Evolutionary conservation across 1,140 invertebrate species (phyloP), one percentile per base, ranked within the genome.

Genomic region (Chlorops oryzae): DNA sequence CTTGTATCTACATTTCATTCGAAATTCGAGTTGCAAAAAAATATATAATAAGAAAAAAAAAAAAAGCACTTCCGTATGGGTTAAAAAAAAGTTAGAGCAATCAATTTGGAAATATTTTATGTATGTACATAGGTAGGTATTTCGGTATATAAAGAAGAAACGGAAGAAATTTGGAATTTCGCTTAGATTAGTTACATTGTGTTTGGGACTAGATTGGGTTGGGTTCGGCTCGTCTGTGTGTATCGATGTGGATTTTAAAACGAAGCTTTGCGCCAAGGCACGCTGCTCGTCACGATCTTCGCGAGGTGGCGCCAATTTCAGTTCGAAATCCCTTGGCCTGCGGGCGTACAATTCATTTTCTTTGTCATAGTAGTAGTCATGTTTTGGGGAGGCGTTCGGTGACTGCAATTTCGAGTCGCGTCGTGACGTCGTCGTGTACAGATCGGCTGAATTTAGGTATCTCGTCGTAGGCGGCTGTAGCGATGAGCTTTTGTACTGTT

Each of bases 351-450:
- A 46, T 22, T 72, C 69, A 38, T 69, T 71, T 50, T 72, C 69
- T 58, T 72, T 72, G 56, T 72, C 69, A 47, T 64, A 72, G 64
- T 72, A 72, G 41, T 72, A 72, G 41, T 72, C 69, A 40, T 65
- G 69, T 49, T 69, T 71, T 5, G 52, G 63, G 6, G 28, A 10
- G 9, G 28, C 15, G 9, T 13, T 47, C 20, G 23, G 41, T 35
- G 65, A 67, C 5, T 61, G 62, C n/a, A 56, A 47, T 51, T 61
- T 67, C n/a, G 63, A 66, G 27, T 69, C 69, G n/a, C 64, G 68
- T 5, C 65, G 25, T 57, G 6, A 27, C 51, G 12, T 39, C 22
- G 12, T 34, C 37, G 60, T 70, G 25, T 70, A 69, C n/a, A 69
- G 51, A 44, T 69, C 65, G 39, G 55, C 39, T 0, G 65, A 69